Evolutionary conservation across 2,797 vertebrate genomes (phyloP).

Genomic region (Hylomyscus alleni): DNA sequence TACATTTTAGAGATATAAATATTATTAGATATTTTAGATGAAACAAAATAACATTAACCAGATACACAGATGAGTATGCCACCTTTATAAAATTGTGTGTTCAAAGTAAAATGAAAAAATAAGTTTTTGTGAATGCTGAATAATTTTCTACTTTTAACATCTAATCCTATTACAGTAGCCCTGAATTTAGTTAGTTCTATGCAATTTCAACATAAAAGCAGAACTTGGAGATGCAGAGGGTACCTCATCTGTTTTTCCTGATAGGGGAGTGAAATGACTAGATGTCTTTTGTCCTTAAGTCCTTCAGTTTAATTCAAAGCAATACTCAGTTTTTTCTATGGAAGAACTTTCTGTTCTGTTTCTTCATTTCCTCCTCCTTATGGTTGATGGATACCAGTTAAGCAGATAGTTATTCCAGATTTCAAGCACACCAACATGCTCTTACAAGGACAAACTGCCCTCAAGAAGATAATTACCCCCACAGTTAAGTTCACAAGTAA

Average conservation of each 20-base stretch:
- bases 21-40: constrained; percentile 89
- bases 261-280: constrained; percentile 93
- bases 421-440: background rate
- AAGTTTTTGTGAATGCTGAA: constrained; percentile 88
- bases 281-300: constrained; percentile 93
- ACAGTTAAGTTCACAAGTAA: background rate
- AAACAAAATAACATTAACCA: constrained; percentile 87
- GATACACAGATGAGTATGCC: constrained; percentile 89
- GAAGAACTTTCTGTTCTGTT: background rate
- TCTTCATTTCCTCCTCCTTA: background rate
- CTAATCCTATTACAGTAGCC: constrained; percentile 54
- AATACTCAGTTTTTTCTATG: background rate
- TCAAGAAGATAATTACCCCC: background rate
- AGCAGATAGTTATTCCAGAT: background rate
- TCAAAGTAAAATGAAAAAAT: constrained; percentile 90
- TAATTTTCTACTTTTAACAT: constrained; percentile 82
- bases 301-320: constrained; percentile 90
- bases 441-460: background rate
- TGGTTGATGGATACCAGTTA: background rate
- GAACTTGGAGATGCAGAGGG: constrained; percentile 92
- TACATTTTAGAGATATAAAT: constrained; percentile 91
- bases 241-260: constrained; percentile 90
- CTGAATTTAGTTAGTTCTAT: constrained; percentile 71
- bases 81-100: constrained; percentile 88
- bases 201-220: constrained; percentile 87